Evolutionary conservation across 2,113 vertebrate genomes (phyloP), one percentile per base, ranked within the genome.

Genomic region (Phalacrocorax pelagicus): DNA sequence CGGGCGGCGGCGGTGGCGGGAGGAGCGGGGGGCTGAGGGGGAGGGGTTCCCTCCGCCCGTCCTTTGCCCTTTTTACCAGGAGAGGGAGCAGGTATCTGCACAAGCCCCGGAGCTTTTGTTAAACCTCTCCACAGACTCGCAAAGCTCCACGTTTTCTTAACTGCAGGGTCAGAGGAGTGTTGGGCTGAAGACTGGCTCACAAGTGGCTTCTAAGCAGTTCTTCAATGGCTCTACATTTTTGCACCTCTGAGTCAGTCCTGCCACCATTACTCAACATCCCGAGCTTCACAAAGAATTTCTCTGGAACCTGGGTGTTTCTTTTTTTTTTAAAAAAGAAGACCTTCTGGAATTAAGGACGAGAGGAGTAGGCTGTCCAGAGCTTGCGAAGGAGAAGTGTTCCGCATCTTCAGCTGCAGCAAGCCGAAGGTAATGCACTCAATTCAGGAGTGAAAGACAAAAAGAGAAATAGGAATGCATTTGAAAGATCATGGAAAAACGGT

Each of bases 41-140:
- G 21, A 10, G 29, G 27, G 51, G 8, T 1, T 62, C 55, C 1
- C 42, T 1, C 44, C 5, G 10, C 57, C 12, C 5, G 19, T 34
- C 54, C 81, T 95, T 79, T 91, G 62, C 74, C 66, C 54, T n/a
- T n/a, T n/a, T 17, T 34, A 23, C 95, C 91, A 74, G 92, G 86
- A 97, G 94, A 79, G 90, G 90, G 94, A 96, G 88, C 94, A 92
- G 72, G 16, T 27, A 55, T 2, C 61, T 75, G 61, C 58, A 2
- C 57, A 22, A 34, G 72, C 67, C 85, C 88, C 34, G 23, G 40
- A 63, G 93, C 79, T 70, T 72, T 61, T 42, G 58, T 67, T 78
- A 80, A 85, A 36, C 59, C 73, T 85, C 66, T 17, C 52, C 12
- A 2, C 22, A 38, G 65, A 0, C 22, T 55, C 59, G 22, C 57